These are phyloP conservation scores for Cyrtorhinus lividipennis DNA, from an alignment of 1,140 invertebrate species.

Conservation along the genomic window DNA sequence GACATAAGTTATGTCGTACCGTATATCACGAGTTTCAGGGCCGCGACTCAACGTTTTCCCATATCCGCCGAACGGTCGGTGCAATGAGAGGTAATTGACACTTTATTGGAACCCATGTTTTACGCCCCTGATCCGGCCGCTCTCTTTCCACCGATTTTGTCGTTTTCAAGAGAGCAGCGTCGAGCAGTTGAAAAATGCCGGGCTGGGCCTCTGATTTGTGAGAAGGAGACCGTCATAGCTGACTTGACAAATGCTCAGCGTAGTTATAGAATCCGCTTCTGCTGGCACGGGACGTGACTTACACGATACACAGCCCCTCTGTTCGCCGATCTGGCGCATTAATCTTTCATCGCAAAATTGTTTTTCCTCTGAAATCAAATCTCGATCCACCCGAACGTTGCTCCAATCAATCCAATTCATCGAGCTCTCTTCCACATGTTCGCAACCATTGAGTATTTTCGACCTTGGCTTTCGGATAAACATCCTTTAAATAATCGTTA, in stretches of 20 bases:
- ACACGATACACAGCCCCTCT: no score
- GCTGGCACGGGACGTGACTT: not conserved
- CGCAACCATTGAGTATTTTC: no score
- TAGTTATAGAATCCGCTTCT: not conserved
- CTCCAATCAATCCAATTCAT: no score
- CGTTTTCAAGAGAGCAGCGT: not conserved
- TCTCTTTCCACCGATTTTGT: not conserved
- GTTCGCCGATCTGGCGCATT: no score
- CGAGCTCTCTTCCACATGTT: no score
- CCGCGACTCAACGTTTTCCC: not conserved
- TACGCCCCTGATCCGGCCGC: not conserved
- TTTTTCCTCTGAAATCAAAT: no score
- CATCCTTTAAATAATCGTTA: no score
- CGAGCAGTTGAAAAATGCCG: not conserved
- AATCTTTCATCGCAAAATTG: no score
- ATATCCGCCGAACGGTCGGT: not conserved
- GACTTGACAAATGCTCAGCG: not conserved
- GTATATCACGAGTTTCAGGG: not conserved
- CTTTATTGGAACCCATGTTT: slow-evolving; percentile 9
- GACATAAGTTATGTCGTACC: not conserved
- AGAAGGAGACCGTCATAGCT: not conserved
- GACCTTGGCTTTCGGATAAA: no score
- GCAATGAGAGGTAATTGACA: slow-evolving; percentile 6
- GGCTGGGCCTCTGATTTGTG: not conserved
- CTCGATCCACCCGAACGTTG: no score